Evolutionary conservation across 1,140 invertebrate genomes (phyloP), one percentile per base, ranked within the genome.

Genomic region (Pogonomyrmex californicus): DNA sequence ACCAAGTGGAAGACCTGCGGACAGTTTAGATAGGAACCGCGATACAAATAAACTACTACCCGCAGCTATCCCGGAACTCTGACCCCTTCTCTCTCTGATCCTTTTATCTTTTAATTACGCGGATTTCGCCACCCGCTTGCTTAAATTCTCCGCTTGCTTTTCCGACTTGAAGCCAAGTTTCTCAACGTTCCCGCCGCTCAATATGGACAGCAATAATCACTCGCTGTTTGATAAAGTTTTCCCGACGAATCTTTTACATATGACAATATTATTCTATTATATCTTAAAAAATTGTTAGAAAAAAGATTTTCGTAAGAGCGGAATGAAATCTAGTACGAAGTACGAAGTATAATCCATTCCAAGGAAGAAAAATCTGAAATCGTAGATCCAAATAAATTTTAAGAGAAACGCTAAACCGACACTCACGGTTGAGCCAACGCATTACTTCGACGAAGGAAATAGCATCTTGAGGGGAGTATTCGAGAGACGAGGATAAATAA

Each of bases 51-150:
- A 83, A 83, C 79, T 83, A 83, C 51, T 38, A 47, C 68, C 66
- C 68, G 68, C 68, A 75, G 41, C 51, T 30, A 41, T 7, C 63
- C 66, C 41, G 62, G 79, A 73, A 44, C 54, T 62, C 56, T 4
- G 41, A 73, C 44, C 41, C 23, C 23, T 23, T 23, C 38, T 49
- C n/a, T 47, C 44, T 17, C 66, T 73, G 66, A 83, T 47, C 79
- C 68, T 49, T 83, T 83, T 83, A 83, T 83, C 68, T 83, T 83
- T 83, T 83, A 83, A 83, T 83, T 75, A 60, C 68, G 79, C 54
- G 54, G 79, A 83, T 83, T 83, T 75, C 41, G 79, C 68, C 56
- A 73, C 51, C 30, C 23, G 79, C 41, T 68, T 83, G 79, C 41
- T 68, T 83, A 75, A 70, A 83, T 83, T 83, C 47, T 38, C 68